Conservation (phyloP, 2,113 vertebrate species). For the Todiramphus saurophagus region DNA sequence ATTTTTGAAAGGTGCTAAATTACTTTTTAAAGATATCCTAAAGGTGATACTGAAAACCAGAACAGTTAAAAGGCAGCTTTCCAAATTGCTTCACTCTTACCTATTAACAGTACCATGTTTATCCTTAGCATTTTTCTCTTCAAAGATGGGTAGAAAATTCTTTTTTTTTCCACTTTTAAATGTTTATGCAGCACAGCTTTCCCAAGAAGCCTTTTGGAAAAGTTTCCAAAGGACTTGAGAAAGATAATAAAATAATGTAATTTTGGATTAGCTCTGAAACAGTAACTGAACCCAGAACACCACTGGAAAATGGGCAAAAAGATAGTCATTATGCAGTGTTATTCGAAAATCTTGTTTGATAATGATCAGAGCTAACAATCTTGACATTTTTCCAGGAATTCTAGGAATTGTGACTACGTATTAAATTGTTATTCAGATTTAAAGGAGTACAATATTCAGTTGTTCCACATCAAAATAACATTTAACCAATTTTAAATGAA, state of each 20-base stretch:
- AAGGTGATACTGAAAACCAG: slow-evolving; percentile 25
- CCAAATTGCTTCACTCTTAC: not conserved
- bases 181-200: slow-evolving; percentile 6
- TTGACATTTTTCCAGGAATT: not conserved
- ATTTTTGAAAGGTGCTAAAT: slow-evolving; percentile 40
- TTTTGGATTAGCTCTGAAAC: slow-evolving; percentile 38
- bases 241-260: slow-evolving; percentile 28
- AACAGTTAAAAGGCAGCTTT: not conserved
- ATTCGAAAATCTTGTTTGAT: not conserved
- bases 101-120: not conserved
- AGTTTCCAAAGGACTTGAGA: slow-evolving; percentile 17
- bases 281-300: not conserved
- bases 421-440: not conserved
- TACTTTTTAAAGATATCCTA: slow-evolving; percentile 22
- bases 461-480: not conserved
- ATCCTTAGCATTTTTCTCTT: not conserved
- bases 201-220: slow-evolving; percentile 19
- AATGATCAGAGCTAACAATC: not conserved
- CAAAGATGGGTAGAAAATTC: not conserved
- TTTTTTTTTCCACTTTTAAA: slow-evolving; percentile 38
- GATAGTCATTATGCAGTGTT: not conserved
- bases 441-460: not conserved
- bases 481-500: not conserved
- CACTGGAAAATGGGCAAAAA: slow-evolving; percentile 2
- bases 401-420: not conserved